Percentiles rank a stretch among this genome's conserved stretches.
Evolutionary conservation across 2,797 vertebrate genomes (phyloP).

Genomic region (Parauchenoglanis punctatus): DNA sequence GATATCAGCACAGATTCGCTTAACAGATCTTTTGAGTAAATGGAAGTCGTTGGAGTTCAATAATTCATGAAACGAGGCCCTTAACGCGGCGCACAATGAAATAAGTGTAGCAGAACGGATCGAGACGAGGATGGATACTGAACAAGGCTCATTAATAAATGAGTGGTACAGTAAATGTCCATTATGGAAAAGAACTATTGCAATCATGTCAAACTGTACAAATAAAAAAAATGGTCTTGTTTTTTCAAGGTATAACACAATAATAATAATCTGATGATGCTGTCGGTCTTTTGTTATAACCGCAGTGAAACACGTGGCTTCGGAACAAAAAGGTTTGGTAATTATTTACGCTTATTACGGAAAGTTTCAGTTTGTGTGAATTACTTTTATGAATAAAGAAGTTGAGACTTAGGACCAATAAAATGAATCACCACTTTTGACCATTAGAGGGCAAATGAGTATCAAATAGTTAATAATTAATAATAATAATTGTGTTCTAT

Average conservation of each 20-base stretch:
- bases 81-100: neutral
- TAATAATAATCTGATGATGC: neutral
- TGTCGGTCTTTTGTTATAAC: neutral
- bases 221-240: neutral
- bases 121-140: neutral
- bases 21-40: neutral
- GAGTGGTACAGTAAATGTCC: neutral
- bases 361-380: too few relatives aligned
- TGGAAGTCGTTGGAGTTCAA: constrained; percentile 11
- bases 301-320: neutral
- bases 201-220: neutral
- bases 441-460: too few relatives aligned
- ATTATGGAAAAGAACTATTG: neutral
- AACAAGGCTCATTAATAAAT: neutral
- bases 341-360: neutral
- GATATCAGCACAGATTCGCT: constrained; percentile 4
- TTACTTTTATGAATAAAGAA: too few relatives aligned
- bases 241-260: neutral
- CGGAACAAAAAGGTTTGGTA: neutral
- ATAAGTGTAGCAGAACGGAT: too few relatives aligned
- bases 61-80: constrained; percentile 21
- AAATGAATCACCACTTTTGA: too few relatives aligned
- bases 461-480: too few relatives aligned
- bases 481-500: too few relatives aligned
- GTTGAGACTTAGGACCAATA: too few relatives aligned